Evolutionary conservation across 2,888 invertebrate species (phyloP), one percentile per base, ranked within the genome.

Genomic region (Tenthredo mesomela): DNA sequence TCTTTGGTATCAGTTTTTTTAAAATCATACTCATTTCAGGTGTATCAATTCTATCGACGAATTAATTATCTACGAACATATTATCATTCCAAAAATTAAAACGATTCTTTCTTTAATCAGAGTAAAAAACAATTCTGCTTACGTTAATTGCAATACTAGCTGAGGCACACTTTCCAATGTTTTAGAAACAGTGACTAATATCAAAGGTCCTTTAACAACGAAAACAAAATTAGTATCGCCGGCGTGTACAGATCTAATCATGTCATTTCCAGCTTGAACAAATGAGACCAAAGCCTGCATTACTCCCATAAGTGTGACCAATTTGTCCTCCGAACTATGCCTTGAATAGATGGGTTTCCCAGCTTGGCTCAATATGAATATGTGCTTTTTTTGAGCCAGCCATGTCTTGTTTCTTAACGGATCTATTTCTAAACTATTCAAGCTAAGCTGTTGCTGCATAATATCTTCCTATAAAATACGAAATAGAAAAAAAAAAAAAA

Each of bases 261-360:
- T 96, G 94, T 99, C 98, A 90, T 96, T 96, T 87, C 96, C 96
- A 87, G 96, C 96, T 91, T 98, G 97, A 0, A 98, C 97, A 88
- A 98, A 97, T 87, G 98, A 98, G 2, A 98, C 98, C 87, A 99
- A 93, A 0, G 98, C 99, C 93, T 98, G 98, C 94, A 98, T 97
- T 0, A 99, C 97, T 21, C 99, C 99, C 94, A 98, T 99, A 21
- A 98, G 94, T 21, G 98, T 98, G 9, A 98, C 98, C 90, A 99
- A 94, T 93, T 98, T 97, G 91, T 99, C 98, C 94, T 99, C 99
- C 0, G 92, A 92, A 89, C 92, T 90, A 86, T 93, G 97, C 96
- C 97, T 95, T 15, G 98, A 97, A 94, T 99, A 99, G 89, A 99
- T 98, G 21, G 99, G 99, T 94, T 99, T 99, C 2, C 99, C 99